These are phyloP conservation scores for Epizoanthus ramosus DNA, from an alignment of 92 coral and sea anemone species.

Conservation along the genomic window DNA sequence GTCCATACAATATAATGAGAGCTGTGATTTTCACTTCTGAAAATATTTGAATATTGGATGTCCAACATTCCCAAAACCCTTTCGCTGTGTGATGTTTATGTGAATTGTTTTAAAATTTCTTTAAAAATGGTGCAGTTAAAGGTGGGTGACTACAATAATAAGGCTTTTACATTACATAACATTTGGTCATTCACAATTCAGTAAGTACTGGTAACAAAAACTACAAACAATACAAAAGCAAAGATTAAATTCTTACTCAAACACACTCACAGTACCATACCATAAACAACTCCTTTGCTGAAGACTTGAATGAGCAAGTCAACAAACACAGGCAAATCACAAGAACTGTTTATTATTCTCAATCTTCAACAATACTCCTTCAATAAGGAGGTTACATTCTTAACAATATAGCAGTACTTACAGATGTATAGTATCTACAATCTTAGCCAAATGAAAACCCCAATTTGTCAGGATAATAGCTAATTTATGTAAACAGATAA, in stretches of 20 bases:
- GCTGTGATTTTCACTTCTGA: no score
- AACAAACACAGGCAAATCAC: slow-evolving; percentile 49
- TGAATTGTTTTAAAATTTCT: no score
- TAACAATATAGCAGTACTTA: background rate
- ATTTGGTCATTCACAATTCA: no score
- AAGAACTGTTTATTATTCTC: slow-evolving; percentile 37
- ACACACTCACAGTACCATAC: background rate
- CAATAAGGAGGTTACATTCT: slow-evolving; percentile 28
- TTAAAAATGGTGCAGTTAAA: no score
- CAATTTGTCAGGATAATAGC: background rate
- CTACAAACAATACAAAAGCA: no score
- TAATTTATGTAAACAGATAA: background rate
- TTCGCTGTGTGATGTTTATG: no score
- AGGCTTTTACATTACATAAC: no score
- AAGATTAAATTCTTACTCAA: background rate
- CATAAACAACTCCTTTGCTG: slow-evolving; percentile 1
- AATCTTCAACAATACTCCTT: slow-evolving; percentile 22
- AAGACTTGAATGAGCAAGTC: slow-evolving; percentile 25
- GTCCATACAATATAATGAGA: no score
- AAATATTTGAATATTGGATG: no score
- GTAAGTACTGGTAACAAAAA: no score
- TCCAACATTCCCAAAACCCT: no score
- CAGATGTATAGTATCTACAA: background rate
- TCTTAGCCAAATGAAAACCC: background rate
- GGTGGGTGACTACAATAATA: no score